Conservation (phyloP, 1,140 invertebrate species). For the Hylaeus volcanicus region DNA sequence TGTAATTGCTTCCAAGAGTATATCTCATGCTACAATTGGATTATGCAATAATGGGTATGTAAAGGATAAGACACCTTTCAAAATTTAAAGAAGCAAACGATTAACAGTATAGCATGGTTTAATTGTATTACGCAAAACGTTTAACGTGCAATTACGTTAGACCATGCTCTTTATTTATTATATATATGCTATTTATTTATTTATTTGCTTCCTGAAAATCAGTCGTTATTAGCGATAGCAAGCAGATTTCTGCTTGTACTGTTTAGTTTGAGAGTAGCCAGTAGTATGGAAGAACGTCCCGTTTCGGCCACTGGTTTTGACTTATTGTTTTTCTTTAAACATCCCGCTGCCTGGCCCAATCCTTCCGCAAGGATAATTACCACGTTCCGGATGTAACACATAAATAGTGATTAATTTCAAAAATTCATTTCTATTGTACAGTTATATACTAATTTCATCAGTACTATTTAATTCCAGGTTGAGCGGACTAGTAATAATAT, state of each 20-base stretch:
- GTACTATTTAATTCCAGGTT: neutral
- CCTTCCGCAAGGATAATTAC: constrained; percentile 5
- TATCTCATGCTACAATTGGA: neutral
- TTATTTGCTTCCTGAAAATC: no score
- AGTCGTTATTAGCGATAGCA: neutral
- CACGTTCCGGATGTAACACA: neutral
- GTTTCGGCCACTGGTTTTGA: constrained; percentile 37
- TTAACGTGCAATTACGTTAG: no score
- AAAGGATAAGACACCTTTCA: no score
- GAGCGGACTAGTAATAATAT: neutral
- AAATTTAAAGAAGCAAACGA: no score
- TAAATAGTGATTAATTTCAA: neutral
- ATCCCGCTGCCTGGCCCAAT: neutral
- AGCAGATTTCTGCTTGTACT: neutral
- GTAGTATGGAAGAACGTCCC: constrained; percentile 25
- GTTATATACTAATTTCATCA: neutral
- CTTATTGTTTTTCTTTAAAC: constrained; percentile 32
- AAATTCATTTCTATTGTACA: neutral
- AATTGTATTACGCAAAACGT: no score
- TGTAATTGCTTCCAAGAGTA: neutral
- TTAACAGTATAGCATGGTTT: no score
- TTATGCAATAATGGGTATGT: no score
- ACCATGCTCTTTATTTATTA: no score
- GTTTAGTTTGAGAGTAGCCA: constrained; percentile 9
- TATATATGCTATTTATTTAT: no score